A percentile compares a stretch with the other conserved stretches of the same genome.
These are phyloP conservation scores for Cephus pygmeus DNA, from an alignment of 2,888 invertebrate genomes.

Conservation along the genomic window DNA sequence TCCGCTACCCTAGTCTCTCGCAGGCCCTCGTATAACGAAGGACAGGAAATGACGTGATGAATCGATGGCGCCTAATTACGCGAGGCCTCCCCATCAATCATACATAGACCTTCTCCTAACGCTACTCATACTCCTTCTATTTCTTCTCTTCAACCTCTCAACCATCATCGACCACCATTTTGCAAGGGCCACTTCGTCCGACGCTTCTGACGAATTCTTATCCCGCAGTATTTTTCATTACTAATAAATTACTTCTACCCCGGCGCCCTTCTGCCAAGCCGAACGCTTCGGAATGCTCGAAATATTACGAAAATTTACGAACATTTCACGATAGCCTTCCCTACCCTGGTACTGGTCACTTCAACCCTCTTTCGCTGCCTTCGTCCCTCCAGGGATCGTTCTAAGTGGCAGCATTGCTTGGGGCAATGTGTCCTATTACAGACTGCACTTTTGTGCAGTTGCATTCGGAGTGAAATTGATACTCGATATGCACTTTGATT, in stretches of 20 bases:
- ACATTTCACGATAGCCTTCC: slow-evolving; percentile 21
- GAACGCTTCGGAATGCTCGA: slow-evolving; percentile 23
- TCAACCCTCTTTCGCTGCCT: not conserved
- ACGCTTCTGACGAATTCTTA: not conserved
- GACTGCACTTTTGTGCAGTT: not conserved
- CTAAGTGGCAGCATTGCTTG: not conserved
- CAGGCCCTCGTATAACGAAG: slow-evolving; percentile 14
- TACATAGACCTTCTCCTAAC: slow-evolving; percentile 8
- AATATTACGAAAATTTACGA: slow-evolving; percentile 30
- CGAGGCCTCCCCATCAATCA: slow-evolving; percentile 28
- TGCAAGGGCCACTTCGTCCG: not conserved
- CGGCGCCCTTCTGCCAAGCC: not conserved
- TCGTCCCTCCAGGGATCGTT: not conserved
- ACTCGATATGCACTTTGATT: not conserved
- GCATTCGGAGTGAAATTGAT: not conserved
- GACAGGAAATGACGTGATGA: slow-evolving; percentile 31
- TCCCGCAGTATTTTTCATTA: not conserved
- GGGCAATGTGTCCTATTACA: not conserved
- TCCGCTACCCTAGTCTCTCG: not conserved
- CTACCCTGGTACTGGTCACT: not conserved
- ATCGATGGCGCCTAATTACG: slow-evolving; percentile 32
- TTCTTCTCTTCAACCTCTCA: not conserved
- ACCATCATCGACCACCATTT: not conserved
- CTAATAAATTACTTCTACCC: slow-evolving; percentile 9
- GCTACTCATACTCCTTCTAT: not conserved